Evolutionary conservation across 1,140 invertebrate genomes (phyloP).

Genomic region (Meloidogyne floridensis): DNA sequence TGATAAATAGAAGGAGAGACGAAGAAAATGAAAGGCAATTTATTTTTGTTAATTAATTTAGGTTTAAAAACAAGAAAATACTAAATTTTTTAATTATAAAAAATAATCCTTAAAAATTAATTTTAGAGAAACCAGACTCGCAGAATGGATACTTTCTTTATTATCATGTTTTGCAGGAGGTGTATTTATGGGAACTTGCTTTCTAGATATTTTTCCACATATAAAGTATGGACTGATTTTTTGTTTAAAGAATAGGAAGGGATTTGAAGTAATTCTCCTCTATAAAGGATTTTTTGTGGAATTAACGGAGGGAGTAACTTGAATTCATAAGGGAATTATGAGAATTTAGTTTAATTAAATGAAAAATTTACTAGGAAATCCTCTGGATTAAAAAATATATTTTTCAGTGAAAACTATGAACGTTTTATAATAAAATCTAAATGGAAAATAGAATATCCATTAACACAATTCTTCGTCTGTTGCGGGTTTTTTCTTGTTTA

Average conservation of each 20-base stretch:
- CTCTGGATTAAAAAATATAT: not conserved
- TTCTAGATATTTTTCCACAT: slow-evolving; percentile 85
- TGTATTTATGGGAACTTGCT: slow-evolving; percentile 79
- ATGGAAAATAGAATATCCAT: slow-evolving; percentile 52
- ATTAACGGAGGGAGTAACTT: too few relatives aligned
- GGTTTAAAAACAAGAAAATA: too few relatives aligned
- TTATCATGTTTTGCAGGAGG: slow-evolving; percentile 83
- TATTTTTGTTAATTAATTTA: too few relatives aligned
- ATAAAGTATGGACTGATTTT: slow-evolving; percentile 71
- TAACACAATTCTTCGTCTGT: slow-evolving; percentile 59
- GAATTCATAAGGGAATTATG: too few relatives aligned
- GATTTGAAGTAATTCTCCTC: too few relatives aligned
- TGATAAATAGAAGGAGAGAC: slow-evolving; percentile 2
- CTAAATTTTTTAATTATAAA: too few relatives aligned
- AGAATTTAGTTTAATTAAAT: too few relatives aligned
- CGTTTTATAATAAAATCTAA: slow-evolving; percentile 26
- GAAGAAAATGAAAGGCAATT: not conserved
- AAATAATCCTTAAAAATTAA: not conserved
- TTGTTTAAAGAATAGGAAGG: not conserved
- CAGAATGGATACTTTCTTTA: slow-evolving; percentile 66
- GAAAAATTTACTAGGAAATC: too few relatives aligned
- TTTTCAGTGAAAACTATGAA: slow-evolving; percentile 54
- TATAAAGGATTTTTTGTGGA: too few relatives aligned
- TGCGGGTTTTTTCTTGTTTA: slow-evolving; percentile 65
- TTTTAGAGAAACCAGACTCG: slow-evolving; percentile 27